These are phyloP conservation scores for Macrosiphum euphorbiae DNA, from an alignment of 2,888 invertebrate species.

Conservation along the genomic window DNA sequence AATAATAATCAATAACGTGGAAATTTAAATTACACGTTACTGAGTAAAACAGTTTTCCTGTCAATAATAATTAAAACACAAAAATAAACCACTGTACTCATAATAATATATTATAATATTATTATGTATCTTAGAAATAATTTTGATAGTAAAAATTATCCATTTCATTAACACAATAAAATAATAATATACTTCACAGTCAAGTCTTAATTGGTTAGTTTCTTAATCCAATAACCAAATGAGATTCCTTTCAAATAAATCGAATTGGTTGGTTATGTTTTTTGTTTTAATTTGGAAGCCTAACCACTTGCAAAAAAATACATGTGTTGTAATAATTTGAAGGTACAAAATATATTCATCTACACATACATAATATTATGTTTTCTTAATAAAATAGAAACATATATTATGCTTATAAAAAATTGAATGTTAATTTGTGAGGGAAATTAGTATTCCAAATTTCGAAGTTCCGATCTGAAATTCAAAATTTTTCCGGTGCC, in stretches of 20 bases:
- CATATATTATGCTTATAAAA: background rate
- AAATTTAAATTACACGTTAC: background rate
- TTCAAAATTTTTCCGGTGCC: background rate
- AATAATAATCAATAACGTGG: background rate
- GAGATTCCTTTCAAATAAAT: background rate
- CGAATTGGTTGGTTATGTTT: background rate
- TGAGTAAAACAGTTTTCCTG: background rate
- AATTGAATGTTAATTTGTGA: background rate
- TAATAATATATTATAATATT: background rate
- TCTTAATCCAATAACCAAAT: background rate
- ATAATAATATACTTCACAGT: background rate
- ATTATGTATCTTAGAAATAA: background rate
- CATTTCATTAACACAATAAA: background rate
- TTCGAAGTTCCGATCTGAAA: background rate
- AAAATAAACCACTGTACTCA: background rate
- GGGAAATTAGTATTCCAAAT: background rate
- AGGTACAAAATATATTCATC: background rate
- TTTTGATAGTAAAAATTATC: background rate
- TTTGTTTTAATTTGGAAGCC: background rate
- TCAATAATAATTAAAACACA: background rate
- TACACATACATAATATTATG: background rate
- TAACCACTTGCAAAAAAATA: too few relatives aligned
- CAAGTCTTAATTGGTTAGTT: background rate
- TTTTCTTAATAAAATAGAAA: background rate
- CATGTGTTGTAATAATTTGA: background rate